Evolutionary conservation across 2,888 invertebrate species (phyloP), one percentile per base, ranked within the genome.

Genomic region (Phortica okadai): DNA sequence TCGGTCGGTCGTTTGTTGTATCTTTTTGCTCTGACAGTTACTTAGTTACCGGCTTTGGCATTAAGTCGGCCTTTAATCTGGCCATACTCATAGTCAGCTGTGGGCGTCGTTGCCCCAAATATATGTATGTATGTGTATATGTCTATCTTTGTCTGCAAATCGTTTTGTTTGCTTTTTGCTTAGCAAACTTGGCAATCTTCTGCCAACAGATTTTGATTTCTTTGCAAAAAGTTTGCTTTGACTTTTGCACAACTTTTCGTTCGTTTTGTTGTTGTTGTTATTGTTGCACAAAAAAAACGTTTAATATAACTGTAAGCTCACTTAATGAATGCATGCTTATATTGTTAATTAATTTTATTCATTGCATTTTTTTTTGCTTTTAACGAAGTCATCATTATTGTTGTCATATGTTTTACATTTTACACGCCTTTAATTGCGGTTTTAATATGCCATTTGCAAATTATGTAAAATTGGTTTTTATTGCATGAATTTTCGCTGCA

Each of bases 381-480:
- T 25, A 25, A 54, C 54, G 10, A 14, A 14, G 10, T 54, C 41
- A 64, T 64, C 41, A 64, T 41, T 8, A 33, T 25, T 64, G 25
- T 7, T 41, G 64, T 64, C 11, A 14, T 25, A 41, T 33, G 33
- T 33, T 33, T 33, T 33, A 4, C 33, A 33, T 33, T 33, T 33
- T 33, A 33, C 33, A 33, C 33, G 33, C 33, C 33, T 33, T 33
- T 33, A 33, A 33, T 33, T 33, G 33, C 33, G 4, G 33, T n/a
- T 50, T 70, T 70, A 25, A 21, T 21, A 50, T 16, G n/a, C 21
- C 14, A 16, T 59, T 80, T 74, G 77, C 73, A 70, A 86, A 81
- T 62, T 25, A 83, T 86, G 83, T 87, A 81, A 84, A 87, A 87
- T 82, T 78, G 84, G 80, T 21, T 59, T 59, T 59, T 59, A 14